These are phyloP conservation scores for Panagrolaimus sp. DNA, from an alignment of 1,140 invertebrate genomes.

Conservation along the genomic window DNA sequence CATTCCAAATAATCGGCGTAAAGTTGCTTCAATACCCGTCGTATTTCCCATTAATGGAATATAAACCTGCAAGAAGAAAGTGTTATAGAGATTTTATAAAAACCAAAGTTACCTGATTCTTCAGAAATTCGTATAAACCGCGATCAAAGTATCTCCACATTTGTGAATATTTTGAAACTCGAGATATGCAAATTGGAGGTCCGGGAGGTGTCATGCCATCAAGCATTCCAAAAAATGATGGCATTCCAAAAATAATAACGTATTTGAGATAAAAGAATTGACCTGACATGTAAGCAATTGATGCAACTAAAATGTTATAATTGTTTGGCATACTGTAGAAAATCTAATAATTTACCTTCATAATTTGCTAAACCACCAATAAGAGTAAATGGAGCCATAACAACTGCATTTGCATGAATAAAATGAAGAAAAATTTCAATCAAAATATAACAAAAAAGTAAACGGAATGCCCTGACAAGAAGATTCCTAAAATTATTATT, in stretches of 20 bases:
- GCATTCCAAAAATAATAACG: conserved; percentile 77
- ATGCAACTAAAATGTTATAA: conserved; percentile 43
- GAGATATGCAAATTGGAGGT: conserved; percentile 77
- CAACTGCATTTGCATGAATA: conserved; percentile 72
- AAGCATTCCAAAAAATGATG: conserved; percentile 69
- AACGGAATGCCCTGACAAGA: neutral
- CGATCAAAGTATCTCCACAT: conserved; percentile 90
- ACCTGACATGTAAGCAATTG: conserved; percentile 74
- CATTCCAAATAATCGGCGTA: conserved; percentile 70
- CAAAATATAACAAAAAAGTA: conserved; percentile 23
- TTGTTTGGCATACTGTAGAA: neutral
- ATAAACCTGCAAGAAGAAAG: conserved; percentile 68
- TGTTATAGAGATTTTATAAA: conserved; percentile 12
- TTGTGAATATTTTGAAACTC: conserved; percentile 83
- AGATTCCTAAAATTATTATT: conserved; percentile 16
- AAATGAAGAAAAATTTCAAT: conserved; percentile 72
- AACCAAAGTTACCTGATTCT: conserved; percentile 66
- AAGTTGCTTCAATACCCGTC: conserved; percentile 58
- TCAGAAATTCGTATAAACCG: conserved; percentile 80
- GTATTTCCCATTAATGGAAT: conserved; percentile 66
- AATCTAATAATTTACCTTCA: conserved; percentile 33
- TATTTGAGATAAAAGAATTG: conserved; percentile 86
- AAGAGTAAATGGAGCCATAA: conserved; percentile 53
- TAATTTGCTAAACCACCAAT: conserved; percentile 42
- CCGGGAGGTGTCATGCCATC: conserved; percentile 74